Evolutionary conservation across 2,888 invertebrate species (phyloP).

Genomic region (Cosmopolites sordidus): DNA sequence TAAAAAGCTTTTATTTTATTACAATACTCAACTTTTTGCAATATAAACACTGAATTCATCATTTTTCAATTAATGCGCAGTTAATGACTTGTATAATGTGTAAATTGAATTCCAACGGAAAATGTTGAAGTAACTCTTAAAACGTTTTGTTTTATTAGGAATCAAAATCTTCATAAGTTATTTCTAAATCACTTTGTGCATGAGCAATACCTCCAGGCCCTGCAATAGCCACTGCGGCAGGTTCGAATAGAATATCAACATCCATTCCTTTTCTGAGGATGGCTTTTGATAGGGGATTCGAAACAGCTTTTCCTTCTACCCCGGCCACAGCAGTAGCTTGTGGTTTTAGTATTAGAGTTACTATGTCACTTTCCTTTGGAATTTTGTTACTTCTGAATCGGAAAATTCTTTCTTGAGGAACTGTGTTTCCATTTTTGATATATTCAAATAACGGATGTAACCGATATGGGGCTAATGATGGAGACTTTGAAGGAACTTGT

Average conservation of each 20-base stretch:
- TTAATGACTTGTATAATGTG: too few species aligned
- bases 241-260: conserved; percentile 62
- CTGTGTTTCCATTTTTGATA: conserved; percentile 40
- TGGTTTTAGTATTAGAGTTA: conserved; percentile 59
- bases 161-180: conserved; percentile 42
- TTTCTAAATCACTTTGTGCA: conserved; percentile 66
- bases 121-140: too few species aligned
- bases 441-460: conserved; percentile 41
- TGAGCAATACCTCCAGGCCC: conserved; percentile 74
- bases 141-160: too few species aligned
- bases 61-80: too few species aligned
- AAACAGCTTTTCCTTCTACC: conserved; percentile 63
- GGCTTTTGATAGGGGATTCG: conserved; percentile 65
- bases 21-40: too few species aligned
- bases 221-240: conserved; percentile 66
- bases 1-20: too few species aligned
- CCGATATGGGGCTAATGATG: conserved; percentile 35
- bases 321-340: conserved; percentile 64
- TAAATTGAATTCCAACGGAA: too few species aligned
- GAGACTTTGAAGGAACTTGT: too few species aligned
- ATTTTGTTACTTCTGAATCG: conserved; percentile 35
- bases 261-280: conserved; percentile 57
- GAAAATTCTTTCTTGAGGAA: conserved; percentile 36
- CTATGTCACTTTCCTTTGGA: conserved; percentile 18
- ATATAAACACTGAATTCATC: too few species aligned